phyloP scores from a whole-genome alignment of 2,797 vertebrate genomes.

The Siniperca scherzeri region DNA sequence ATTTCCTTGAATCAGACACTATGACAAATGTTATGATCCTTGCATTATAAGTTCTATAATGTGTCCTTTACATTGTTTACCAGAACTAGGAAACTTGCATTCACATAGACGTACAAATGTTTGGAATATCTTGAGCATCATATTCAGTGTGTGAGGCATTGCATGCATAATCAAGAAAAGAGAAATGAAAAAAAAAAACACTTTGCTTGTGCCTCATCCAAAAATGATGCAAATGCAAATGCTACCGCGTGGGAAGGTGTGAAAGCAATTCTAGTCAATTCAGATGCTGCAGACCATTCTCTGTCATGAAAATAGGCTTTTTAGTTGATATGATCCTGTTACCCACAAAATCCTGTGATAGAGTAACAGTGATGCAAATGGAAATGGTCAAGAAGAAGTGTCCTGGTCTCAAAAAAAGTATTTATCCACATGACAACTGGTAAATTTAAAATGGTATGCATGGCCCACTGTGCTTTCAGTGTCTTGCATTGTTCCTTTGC shows the following conservation, averaged over 20 bases:
- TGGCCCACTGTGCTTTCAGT: not conserved
- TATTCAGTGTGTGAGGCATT: conserved; percentile 39
- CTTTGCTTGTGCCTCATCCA: conserved; percentile 57
- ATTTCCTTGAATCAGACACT: not conserved
- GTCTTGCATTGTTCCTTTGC: conserved; percentile 8
- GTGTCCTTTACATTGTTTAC: conserved; percentile 36
- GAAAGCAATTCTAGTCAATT: conserved; percentile 72
- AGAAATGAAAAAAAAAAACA: conserved; percentile 40
- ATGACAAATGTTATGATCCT: conserved; percentile 24
- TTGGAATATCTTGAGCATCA: conserved; percentile 40
- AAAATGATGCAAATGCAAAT: conserved; percentile 69
- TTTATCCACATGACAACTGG: conserved; percentile 24
- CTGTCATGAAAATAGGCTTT: conserved; percentile 61
- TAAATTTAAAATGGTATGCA: conserved; percentile 8
- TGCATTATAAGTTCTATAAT: conserved; percentile 11
- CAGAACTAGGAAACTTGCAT: not conserved
- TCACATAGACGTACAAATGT: conserved; percentile 11
- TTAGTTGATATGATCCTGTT: conserved; percentile 66
- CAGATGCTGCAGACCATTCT: conserved; percentile 54
- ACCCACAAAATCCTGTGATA: conserved; percentile 43
- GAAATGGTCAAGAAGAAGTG: conserved; percentile 42
- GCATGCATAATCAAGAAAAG: conserved; percentile 60
- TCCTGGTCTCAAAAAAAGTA: conserved; percentile 21
- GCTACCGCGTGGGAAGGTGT: conserved; percentile 72
- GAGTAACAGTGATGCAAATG: conserved; percentile 50